Percentiles rank a stretch among this genome's conserved stretches.
These are phyloP conservation scores for Salvelinus fontinalis DNA, from an alignment of 2,113 vertebrate species.

Conservation along the genomic window DNA sequence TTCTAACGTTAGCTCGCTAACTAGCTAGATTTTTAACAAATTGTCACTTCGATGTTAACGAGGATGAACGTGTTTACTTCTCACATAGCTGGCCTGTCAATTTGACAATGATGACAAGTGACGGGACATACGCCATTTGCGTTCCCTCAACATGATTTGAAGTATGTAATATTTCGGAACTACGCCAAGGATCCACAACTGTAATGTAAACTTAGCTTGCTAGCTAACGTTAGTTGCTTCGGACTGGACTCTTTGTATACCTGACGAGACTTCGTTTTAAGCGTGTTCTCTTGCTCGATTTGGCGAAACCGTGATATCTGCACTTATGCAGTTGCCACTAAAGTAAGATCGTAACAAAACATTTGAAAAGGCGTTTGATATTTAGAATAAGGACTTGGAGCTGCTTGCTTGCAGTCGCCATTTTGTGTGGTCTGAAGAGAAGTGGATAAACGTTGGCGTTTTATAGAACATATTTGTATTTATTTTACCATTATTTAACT, in stretches of 20 bases:
- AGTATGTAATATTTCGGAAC: too few species aligned
- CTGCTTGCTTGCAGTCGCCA: slow-evolving; percentile 48
- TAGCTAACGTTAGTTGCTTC: neutral
- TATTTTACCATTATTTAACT: too few species aligned
- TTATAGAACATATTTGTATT: neutral
- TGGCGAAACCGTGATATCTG: too few species aligned
- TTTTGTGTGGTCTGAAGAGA: slow-evolving; percentile 49
- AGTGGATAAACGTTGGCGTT: slow-evolving; percentile 5
- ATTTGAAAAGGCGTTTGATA: slow-evolving; percentile 7
- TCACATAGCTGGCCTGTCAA: too few species aligned
- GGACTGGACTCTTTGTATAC: neutral
- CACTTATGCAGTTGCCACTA: too few species aligned
- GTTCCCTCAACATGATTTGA: neutral
- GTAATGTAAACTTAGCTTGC: neutral
- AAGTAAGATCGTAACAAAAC: neutral
- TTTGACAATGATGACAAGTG: neutral
- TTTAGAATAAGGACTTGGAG: slow-evolving; percentile 40
- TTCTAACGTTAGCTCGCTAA: neutral
- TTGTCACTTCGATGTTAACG: neutral
- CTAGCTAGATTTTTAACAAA: neutral
- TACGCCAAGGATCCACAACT: neutral
- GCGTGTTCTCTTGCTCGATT: too few species aligned
- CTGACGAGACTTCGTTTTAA: too few species aligned
- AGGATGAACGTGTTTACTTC: neutral
- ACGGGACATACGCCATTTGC: neutral